Evolutionary conservation across 2,113 vertebrate species (phyloP).

Genomic region (Mus musculus): GRCm39 chr6:97377501-97378000

Average conservation of each 20-base stretch:
- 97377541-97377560: neutral
- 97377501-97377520: neutral
- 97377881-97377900: neutral
- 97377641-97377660: neutral
- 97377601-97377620: neutral
- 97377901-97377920: neutral
- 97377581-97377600: neutral
- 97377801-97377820: neutral
- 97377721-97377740: neutral
- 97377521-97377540: neutral
- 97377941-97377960: slow-evolving; percentile 15
- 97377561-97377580: slow-evolving; percentile 44
- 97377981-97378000: neutral
- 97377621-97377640: neutral
- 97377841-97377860: neutral
- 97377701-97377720: neutral
- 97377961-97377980: neutral
- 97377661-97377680: neutral
- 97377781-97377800: slow-evolving; percentile 16
- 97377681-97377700: neutral
- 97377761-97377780: slow-evolving; percentile 16
- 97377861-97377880: neutral
- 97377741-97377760: neutral
- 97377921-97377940: neutral
- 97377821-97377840: neutral